A percentile compares a stretch with the other conserved stretches of the same genome.
These are phyloP conservation scores for Drosophila lacertosa DNA, from an alignment of 1,140 invertebrate genomes.

Conservation along the genomic window DNA sequence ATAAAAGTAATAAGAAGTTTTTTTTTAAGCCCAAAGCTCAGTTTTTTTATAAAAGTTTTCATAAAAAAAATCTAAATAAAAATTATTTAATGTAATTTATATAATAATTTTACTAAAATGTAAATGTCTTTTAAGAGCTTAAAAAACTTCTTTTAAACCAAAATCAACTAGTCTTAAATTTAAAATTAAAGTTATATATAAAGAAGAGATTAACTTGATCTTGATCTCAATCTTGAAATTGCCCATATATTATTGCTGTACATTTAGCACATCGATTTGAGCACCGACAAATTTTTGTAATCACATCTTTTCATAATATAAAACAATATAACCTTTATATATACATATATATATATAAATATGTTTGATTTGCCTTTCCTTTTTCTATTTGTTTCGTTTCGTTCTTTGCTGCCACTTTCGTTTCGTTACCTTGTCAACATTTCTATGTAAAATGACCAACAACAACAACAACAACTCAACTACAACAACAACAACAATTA, in stretches of 20 bases:
- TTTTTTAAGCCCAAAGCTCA: too few species aligned
- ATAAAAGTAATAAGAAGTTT: too few species aligned
- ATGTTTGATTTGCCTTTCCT: constrained; percentile 58
- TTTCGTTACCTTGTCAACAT: constrained; percentile 73
- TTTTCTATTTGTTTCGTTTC: constrained; percentile 68
- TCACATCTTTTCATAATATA: background rate
- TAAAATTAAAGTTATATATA: too few species aligned
- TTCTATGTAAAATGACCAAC: constrained; percentile 53
- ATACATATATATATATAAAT: constrained; percentile 38
- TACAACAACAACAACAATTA: constrained; percentile 15
- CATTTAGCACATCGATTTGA: constrained; percentile 12
- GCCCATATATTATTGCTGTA: background rate
- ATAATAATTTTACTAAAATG: too few species aligned
- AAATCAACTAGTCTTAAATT: too few species aligned
- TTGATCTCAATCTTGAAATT: too few species aligned
- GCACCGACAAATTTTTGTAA: constrained; percentile 13
- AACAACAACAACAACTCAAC: constrained; percentile 46
- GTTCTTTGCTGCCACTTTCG: constrained; percentile 58
- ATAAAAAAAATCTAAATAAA: too few species aligned
- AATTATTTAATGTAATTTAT: too few species aligned
- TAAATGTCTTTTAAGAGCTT: too few species aligned
- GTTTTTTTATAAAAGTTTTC: too few species aligned
- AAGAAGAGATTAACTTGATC: too few species aligned
- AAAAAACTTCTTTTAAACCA: too few species aligned
- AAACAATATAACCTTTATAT: constrained; percentile 3